Conservation (phyloP, 2,113 vertebrate species). For the Oxyura jamaicensis region DNA sequence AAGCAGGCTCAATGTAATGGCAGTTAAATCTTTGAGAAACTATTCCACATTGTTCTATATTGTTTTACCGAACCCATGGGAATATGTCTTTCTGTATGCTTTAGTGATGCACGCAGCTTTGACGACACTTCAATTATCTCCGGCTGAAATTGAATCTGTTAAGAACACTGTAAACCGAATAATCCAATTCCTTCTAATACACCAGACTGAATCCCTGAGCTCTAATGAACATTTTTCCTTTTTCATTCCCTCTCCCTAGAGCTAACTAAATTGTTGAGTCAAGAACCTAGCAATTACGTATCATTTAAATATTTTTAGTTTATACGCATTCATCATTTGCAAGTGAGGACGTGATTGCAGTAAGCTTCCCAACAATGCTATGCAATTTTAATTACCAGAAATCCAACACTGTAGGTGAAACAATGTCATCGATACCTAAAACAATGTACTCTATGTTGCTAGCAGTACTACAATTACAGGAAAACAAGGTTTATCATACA, state of each 20-base stretch:
- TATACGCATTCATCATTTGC: slow-evolving; percentile 37
- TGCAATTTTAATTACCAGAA: slow-evolving; percentile 72
- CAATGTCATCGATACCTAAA: background rate
- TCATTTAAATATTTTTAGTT: slow-evolving; percentile 75
- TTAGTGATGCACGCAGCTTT: slow-evolving; percentile 34
- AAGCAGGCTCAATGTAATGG: slow-evolving; percentile 1
- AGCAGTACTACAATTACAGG: background rate
- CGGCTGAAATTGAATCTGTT: slow-evolving; percentile 67
- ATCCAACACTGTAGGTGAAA: slow-evolving; percentile 5
- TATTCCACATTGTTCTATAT: slow-evolving; percentile 17
- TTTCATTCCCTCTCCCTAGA: slow-evolving; percentile 41
- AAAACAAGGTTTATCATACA: background rate
- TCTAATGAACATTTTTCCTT: slow-evolving; percentile 69
- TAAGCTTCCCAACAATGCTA: slow-evolving; percentile 41
- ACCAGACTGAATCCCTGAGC: slow-evolving; percentile 50
- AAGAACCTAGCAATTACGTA: slow-evolving; percentile 70
- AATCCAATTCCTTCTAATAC: slow-evolving; percentile 66
- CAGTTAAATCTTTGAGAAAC: slow-evolving; percentile 40
- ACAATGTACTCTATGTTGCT: background rate
- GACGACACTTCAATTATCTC: slow-evolving; percentile 56
- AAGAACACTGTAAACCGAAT: slow-evolving; percentile 62
- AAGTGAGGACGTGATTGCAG: slow-evolving; percentile 52
- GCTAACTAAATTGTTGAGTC: slow-evolving; percentile 64
- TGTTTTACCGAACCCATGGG: slow-evolving; percentile 44
- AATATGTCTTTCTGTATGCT: slow-evolving; percentile 29